Percentiles rank a stretch among this genome's conserved stretches.
These are phyloP conservation scores for Procapra przewalskii DNA, from an alignment of 2,113 vertebrate genomes.

Conservation along the genomic window DNA sequence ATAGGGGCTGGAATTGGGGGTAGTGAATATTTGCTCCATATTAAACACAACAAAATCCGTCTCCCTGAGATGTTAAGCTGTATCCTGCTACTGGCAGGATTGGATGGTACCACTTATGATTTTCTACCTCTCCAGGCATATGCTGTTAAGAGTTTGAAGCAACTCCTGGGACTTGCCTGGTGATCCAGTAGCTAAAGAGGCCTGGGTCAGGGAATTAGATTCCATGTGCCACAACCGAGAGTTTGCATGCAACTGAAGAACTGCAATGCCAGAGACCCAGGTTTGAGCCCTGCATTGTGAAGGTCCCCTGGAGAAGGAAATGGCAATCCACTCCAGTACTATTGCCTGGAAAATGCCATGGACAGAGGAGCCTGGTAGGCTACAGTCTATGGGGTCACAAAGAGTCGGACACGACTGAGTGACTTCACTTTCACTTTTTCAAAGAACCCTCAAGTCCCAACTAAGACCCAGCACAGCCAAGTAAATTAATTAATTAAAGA, in stretches of 20 bases:
- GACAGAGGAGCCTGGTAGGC: no score
- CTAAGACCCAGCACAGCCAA: neutral
- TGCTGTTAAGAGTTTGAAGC: neutral
- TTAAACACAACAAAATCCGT: neutral
- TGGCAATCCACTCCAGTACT: no score
- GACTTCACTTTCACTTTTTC: no score
- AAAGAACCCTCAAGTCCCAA: neutral
- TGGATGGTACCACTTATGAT: rapidly evolving
- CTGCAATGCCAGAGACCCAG: no score
- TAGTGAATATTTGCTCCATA: neutral
- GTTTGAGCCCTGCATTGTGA: no score
- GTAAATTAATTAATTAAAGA: neutral
- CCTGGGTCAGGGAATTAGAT: neutral
- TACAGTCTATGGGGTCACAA: no score
- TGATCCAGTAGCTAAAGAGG: neutral
- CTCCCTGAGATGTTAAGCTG: neutral
- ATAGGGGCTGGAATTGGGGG: neutral
- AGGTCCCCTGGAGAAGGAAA: no score
- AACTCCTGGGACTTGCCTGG: neutral
- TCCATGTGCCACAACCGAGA: neutral
- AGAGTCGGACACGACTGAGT: no score
- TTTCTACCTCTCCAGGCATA: neutral
- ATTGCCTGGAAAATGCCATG: no score
- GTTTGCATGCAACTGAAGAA: neutral
- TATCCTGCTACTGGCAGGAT: neutral